Percentiles rank a stretch among this genome's conserved stretches.
These are phyloP conservation scores for Eulimnadia texana DNA, from an alignment of 1,140 invertebrate species.

Conservation along the genomic window DNA sequence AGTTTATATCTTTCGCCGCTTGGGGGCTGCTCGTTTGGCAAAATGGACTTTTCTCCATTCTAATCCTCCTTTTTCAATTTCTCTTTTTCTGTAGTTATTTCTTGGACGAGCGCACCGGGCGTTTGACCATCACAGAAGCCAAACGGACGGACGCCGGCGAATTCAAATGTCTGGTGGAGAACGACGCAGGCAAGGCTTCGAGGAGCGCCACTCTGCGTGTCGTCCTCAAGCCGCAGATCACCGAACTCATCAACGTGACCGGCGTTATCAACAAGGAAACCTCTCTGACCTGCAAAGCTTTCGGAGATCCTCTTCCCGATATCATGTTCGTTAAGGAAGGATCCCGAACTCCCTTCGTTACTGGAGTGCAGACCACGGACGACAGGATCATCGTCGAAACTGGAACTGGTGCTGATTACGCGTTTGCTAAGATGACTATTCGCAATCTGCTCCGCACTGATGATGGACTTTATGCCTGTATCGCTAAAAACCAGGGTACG, in stretches of 20 bases:
- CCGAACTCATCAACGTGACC: constrained; percentile 57
- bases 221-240: constrained; percentile 60
- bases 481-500: constrained; percentile 50
- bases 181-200: constrained; percentile 49
- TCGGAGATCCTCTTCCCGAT: constrained; percentile 56
- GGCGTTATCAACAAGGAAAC: constrained; percentile 44
- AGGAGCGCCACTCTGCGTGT: constrained; percentile 42
- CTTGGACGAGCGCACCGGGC: constrained; percentile 33
- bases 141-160: constrained; percentile 55
- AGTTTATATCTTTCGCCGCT: no score
- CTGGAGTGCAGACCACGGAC: constrained; percentile 23
- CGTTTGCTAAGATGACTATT: constrained; percentile 26
- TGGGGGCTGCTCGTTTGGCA: no score
- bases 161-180: constrained; percentile 70
- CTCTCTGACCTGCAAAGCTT: constrained; percentile 53
- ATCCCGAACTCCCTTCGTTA: constrained; percentile 18
- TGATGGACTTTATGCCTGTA: constrained; percentile 78
- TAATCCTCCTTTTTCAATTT: no score
- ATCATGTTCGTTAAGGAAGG: constrained; percentile 48
- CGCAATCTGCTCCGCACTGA: constrained; percentile 42
- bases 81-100: constrained; percentile 14
- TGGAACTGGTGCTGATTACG: constrained; percentile 16
- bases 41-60: no score
- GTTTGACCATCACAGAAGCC: constrained; percentile 57
- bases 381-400: constrained; percentile 25